Base-by-base conservation (phyloP, 2,888 invertebrate genomes). In the Azorinus chamasolen region DNA sequence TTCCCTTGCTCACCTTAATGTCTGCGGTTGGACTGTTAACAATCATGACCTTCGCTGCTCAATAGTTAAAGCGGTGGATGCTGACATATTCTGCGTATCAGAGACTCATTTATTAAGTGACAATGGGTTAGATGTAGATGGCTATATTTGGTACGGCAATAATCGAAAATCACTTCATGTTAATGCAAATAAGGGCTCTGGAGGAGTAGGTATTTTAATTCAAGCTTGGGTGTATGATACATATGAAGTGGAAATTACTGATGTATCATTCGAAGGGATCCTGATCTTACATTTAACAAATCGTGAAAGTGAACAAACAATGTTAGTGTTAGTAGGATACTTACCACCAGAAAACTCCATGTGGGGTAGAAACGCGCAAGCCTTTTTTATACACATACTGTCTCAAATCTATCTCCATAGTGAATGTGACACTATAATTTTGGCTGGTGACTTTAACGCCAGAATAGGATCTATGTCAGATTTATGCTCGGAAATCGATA, bases 1-100 rank as follows among this genome's bases (percentile, higher is more conserved):
- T 0, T 63, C 22, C 45, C 8, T 79, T 16, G 71, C 69, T 1
- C 74, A 79, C 5, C 10, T 69, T 16, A 79, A 79, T 53, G 69
- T 79, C 14, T 69, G 75, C 39, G 65, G 69, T 18, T 79, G 75
- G 72, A 79, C 75, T 16, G 41, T 22, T 1, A 55, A 68, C 39
- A 79, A 75, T 20, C 14, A 59, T 39, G 48, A 27, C 0, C 50
- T 75, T 51, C 48, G 69, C 0, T 50, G 41, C 25, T 14, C 41
- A 18, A 39, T 65, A 45, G 39, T 55, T 10, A n/a, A 18, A 39
- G 2, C 5, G 2, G 20, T 20, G 4, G 39, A 39, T 20, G 16
- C 55, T 18, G 55, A 55, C 39, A 39, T 55, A 5, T 39, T 39
- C 6, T 55, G 18, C 2, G 14, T 55, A 18, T 39, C 20, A 37